A percentile compares a stretch with the other conserved stretches of the same genome.
Evolutionary conservation across 2,113 vertebrate genomes (phyloP).

Genomic region (Empidonax traillii): DNA sequence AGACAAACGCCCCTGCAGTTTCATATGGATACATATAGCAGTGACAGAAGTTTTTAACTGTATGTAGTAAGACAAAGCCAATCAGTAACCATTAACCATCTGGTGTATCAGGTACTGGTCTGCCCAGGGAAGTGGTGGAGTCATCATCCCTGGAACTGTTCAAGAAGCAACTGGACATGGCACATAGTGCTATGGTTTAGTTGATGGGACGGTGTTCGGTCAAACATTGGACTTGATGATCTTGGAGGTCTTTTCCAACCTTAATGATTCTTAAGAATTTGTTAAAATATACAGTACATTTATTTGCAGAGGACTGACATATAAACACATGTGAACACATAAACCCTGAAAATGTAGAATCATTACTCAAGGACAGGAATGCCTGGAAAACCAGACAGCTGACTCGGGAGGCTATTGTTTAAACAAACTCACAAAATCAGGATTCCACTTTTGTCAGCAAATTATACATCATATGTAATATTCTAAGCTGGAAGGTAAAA

Average conservation of each 20-base stretch:
- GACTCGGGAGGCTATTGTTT: neutral
- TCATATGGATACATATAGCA: neutral
- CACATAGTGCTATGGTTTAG: neutral
- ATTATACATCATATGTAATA: neutral
- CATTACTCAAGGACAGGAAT: neutral
- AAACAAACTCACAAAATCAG: neutral
- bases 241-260: neutral
- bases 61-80: neutral
- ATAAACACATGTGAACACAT: neutral
- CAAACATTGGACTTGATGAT: neutral
- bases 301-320: neutral
- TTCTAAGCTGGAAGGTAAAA: neutral
- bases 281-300: neutral
- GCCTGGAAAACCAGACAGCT: neutral
- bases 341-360: neutral
- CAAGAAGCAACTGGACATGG: neutral
- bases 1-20: neutral
- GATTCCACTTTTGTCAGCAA: neutral
- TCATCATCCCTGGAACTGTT: neutral
- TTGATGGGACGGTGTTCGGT: neutral
- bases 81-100: neutral
- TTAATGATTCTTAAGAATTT: neutral
- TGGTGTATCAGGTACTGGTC: neutral
- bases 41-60: neutral
- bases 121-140: neutral